Base-by-base conservation (phyloP, 2,113 vertebrate species). In the Bothrops jararaca region DNA sequence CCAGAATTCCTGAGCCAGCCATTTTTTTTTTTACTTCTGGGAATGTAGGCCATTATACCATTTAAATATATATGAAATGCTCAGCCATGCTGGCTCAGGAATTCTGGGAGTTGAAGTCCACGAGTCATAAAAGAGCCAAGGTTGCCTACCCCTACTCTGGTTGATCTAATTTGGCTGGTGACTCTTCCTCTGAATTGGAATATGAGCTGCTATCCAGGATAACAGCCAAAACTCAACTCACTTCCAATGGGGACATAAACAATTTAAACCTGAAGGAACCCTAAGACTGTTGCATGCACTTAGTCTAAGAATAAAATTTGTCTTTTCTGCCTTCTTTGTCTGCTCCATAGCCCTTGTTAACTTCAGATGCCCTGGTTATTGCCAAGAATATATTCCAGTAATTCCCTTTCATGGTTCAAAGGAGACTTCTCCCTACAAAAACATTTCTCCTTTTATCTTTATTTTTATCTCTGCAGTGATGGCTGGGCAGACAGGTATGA, bases 401-500 rank as follows among this genome's bases (percentile, higher is more conserved):
- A 11, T 8, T 88, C n/a, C 1, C 0, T 34, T 60, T 48, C 5
- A 39, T 52, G 20, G 29, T 26, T 90, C 92, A 50, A 54, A 58
- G 9, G 80, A 64, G 42, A 12, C 12, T 8, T 6, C 13, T 86
- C 20, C 23, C 60, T 85, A 58, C 5, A 11, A 45, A 89, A 89
- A 53, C 60, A 90, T 93, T 42, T 86, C 24, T 85, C 54, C 64
- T 95, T 89, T 96, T 94, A 60, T 96, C 10, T 9, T 60, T 60
- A 26, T 60, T 29, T n/a, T 90, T 96, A 58, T 95, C 90, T 91
- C 86, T 90, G 85, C 96, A 99, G 99, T 95, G 99, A 99, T 0
- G 99, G 99, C 95, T 99, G 99, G 99, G 99, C 99, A 4, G 99
- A 99, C 97, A 98, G 99, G 69, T 99, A 99, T 0, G 99, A 99